These are phyloP conservation scores for Lutraria rhynchaena DNA, from an alignment of 1,140 invertebrate species.

Conservation along the genomic window DNA sequence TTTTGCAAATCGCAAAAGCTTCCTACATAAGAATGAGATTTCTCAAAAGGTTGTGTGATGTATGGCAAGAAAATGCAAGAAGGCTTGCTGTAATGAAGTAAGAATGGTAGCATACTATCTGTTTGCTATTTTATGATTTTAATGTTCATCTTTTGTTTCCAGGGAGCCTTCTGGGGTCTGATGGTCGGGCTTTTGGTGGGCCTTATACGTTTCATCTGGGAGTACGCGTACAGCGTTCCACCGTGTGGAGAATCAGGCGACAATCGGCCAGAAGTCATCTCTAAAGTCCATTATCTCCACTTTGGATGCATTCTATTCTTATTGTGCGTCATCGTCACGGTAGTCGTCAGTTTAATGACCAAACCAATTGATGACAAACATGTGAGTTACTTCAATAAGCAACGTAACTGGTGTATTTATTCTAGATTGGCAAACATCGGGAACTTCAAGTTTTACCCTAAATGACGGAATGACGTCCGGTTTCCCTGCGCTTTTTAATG, in stretches of 20 bases:
- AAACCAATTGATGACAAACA: slow-evolving; percentile 76
- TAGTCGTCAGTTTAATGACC: slow-evolving; percentile 79
- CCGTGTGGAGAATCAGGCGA: slow-evolving; percentile 76
- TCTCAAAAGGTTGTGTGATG: no score
- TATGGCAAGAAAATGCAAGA: no score
- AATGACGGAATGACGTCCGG: no score
- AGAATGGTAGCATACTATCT: no score
- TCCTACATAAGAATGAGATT: no score
- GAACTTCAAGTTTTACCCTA: no score
- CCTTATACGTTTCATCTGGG: slow-evolving; percentile 81
- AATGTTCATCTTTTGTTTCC: slow-evolving; percentile 42
- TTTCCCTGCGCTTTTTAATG: no score
- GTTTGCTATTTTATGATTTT: no score
- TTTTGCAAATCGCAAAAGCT: no score
- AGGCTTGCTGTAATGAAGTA: no score
- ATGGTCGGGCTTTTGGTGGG: slow-evolving; percentile 84
- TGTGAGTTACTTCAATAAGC: slow-evolving; percentile 79
- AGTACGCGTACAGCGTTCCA: slow-evolving; percentile 75
- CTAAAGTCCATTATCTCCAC: slow-evolving; percentile 82
- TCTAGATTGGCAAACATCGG: no score
- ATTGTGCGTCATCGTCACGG: slow-evolving; percentile 73
- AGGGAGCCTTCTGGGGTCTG: slow-evolving; percentile 85
- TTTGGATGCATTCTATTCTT: slow-evolving; percentile 82
- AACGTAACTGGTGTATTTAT: no score
- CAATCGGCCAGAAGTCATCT: slow-evolving; percentile 75